Base-by-base conservation (phyloP, 2,797 vertebrate genomes). In the Rhynchonycteris naso region DNA sequence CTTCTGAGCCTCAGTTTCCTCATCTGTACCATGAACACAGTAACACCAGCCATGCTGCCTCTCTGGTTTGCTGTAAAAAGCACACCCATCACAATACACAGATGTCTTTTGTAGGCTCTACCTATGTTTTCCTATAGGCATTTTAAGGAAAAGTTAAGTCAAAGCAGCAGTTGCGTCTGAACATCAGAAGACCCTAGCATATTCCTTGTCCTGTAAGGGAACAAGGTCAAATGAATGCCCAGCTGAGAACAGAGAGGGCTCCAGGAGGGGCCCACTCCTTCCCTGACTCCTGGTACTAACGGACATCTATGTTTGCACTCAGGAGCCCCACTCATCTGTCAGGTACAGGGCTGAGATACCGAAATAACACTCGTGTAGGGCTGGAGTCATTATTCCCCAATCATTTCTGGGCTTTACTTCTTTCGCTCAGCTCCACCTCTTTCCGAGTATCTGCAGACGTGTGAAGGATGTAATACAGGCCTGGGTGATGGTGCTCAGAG, bases 361-460 rank as follows among this genome's bases (percentile, higher is more conserved):
- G 90, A 96, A 96, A 93, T 85, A 96, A 85, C 83, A 33, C 84
- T 95, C 90, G 84, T 91, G 72, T 85, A 72, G 66, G 58, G 65
- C 81, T 81, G 59, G 52, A 93, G 33, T 47, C 86, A 79, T 88
- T 65, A 68, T 47, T 56, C 59, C 76, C 79, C 84, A 63, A 10
- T 74, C 65, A 84, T 93, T 76, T 84, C 91, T 91, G 83, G 76
- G 38, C 78, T 86, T 82, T 35, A 80, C 91, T 88, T 95, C 71
- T 88, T 93, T 72, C 11, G 3, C 87, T 94, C 87, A 58, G 3
- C 74, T 26, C 72, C 24, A 65, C 89, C 74, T 58, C 85, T 87
- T 65, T 86, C 61, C 38, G 71, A 95, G 96, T 84, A 72, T 93
- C 96, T 97, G 96, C 14, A 66, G 95, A 96, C 65, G 84, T 96